Percentiles rank a stretch among this genome's conserved stretches.
These are phyloP conservation scores for Cichladusa arquata DNA, from an alignment of 2,113 vertebrate genomes.

Conservation along the genomic window DNA sequence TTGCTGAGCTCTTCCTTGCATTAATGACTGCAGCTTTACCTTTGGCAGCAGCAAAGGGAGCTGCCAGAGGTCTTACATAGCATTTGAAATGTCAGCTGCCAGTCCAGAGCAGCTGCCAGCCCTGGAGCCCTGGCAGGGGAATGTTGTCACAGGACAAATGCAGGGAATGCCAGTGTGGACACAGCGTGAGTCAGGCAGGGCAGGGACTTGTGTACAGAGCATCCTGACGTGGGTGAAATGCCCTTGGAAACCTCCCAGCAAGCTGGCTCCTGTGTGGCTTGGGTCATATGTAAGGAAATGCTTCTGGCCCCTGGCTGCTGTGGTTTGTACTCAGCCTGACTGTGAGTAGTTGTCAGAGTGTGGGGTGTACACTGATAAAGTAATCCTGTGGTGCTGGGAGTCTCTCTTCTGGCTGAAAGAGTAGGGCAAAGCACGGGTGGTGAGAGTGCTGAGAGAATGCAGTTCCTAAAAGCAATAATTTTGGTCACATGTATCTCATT, in stretches of 20 bases:
- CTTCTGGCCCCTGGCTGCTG: background rate
- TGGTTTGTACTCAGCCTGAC: background rate
- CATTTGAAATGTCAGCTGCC: constrained; percentile 53
- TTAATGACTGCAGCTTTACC: background rate
- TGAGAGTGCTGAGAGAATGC: background rate
- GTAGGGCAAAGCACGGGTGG: background rate
- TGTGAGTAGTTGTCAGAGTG: background rate
- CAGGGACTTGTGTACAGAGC: background rate
- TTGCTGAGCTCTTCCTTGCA: background rate
- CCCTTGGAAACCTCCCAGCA: background rate
- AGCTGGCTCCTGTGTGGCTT: background rate
- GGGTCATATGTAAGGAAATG: background rate
- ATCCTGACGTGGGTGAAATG: background rate
- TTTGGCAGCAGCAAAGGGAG: constrained; percentile 15
- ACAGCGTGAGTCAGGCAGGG: background rate
- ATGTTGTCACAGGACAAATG: background rate
- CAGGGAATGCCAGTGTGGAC: background rate
- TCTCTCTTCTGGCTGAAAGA: background rate
- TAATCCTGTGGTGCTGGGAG: background rate
- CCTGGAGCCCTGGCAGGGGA: background rate
- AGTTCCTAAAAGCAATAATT: background rate
- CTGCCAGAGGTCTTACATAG: constrained; percentile 3
- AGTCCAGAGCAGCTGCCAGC: constrained; percentile 7
- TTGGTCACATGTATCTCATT: background rate
- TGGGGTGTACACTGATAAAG: background rate